Conservation (phyloP, 2,888 invertebrate genomes). For the Osmoderma eremita region DNA sequence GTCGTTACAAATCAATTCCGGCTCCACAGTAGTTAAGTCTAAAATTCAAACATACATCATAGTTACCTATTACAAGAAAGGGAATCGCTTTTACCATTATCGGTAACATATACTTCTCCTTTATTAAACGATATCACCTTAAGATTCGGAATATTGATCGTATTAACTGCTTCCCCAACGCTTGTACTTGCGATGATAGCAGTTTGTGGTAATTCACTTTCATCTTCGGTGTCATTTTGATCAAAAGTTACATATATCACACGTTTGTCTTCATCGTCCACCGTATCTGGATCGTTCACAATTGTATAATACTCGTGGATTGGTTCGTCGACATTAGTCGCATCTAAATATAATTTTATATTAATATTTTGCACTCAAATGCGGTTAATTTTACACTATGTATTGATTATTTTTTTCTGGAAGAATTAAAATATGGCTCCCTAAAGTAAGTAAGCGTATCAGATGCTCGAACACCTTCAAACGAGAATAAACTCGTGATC, state of each 20-base stretch:
- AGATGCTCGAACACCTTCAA: neutral
- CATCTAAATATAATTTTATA: constrained; percentile 33
- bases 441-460: no score
- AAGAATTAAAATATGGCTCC: constrained; percentile 9
- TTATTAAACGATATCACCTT: constrained; percentile 51
- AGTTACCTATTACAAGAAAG: neutral
- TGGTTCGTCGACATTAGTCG: constrained; percentile 45
- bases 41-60: constrained; percentile 15
- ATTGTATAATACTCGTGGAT: constrained; percentile 54
- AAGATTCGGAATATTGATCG: constrained; percentile 53
- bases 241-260: constrained; percentile 43
- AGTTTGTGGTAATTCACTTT: constrained; percentile 39
- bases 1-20: constrained; percentile 39
- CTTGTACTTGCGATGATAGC: constrained; percentile 32
- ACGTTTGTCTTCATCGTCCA: constrained; percentile 44
- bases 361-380: constrained; percentile 30
- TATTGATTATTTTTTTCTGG: constrained; percentile 8
- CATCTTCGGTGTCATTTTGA: constrained; percentile 44
- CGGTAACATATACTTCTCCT: constrained; percentile 51
- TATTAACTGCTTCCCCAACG: constrained; percentile 47
- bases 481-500: neutral
- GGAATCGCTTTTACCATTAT: constrained; percentile 37
- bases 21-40: constrained; percentile 43
- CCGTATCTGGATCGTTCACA: constrained; percentile 46
- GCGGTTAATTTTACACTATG: neutral